Base-by-base conservation (phyloP, 2,797 vertebrate species). In the Falco biarmicus region DNA sequence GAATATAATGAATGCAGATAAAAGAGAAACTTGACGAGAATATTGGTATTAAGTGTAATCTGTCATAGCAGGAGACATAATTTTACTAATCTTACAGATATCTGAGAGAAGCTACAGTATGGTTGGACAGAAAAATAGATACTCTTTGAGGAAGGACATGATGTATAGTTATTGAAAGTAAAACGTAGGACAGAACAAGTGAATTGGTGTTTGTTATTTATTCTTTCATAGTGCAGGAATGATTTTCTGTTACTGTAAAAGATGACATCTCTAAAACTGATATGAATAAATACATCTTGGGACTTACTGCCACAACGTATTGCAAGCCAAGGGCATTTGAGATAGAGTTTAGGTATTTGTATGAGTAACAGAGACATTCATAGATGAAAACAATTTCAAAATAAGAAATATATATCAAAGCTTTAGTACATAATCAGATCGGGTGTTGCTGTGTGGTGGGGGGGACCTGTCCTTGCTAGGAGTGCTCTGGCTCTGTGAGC, bases 181-280 rank as follows among this genome's bases (percentile, higher is more conserved):
- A 85, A 87, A 80, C 8, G 2, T 13, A 15, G 22, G 39, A 74
- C 26, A 82, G n/a, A 82, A 64, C 10, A 89, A 89, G 64, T 79
- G 32, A 78, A 60, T 79, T 64, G 22, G 25, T 82, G 59, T 9
- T 77, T 81, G 26, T 61, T 79, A 37, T 78, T 93, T 84, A 69
- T 69, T 87, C 4, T 84, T 91, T 76, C 61, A n/a, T 29, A 82
- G 43, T 48, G 31, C 59, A 84, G 73, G 70, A 87, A 88, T 82
- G 10, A 74, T 88, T 79, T 93, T n/a, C 47, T 78, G 51, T 88
- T 82, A 66, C 54, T 66, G 31, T 75, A 87, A 79, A 95, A 93
- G 56, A 59, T 76, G 69, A 61, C 26, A 22, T 41, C 56, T 53
- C 28, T 76, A 41, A 86, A 95, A 87, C 2, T 63, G 29, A 5